Evolutionary conservation across 2,113 vertebrate genomes (phyloP).

Genomic region (Electrona antarctica): DNA sequence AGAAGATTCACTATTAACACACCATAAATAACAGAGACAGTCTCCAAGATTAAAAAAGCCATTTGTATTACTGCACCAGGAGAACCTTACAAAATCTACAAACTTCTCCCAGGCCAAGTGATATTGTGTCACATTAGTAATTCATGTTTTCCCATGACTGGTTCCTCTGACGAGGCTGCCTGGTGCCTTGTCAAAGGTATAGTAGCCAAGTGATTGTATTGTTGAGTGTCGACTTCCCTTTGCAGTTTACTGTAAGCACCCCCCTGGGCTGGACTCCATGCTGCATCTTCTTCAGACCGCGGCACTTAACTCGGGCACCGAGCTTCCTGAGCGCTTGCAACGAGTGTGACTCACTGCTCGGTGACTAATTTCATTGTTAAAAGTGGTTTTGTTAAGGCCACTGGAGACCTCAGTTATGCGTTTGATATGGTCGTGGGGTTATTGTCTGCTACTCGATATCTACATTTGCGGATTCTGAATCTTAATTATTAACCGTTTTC

Average conservation of each 20-base stretch:
- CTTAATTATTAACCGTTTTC: not conserved
- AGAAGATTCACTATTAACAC: not conserved
- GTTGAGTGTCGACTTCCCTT: conserved; percentile 54
- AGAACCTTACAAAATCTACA: not conserved
- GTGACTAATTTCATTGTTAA: conserved; percentile 12
- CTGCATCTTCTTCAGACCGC: conserved; percentile 7
- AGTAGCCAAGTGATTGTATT: conserved; percentile 21
- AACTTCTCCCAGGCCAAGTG: conserved; percentile 1
- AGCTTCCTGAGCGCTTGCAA: conserved; percentile 34
- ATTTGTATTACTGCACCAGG: not conserved
- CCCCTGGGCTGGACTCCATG: conserved; percentile 2
- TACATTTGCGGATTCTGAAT: not conserved
- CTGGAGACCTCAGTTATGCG: not conserved
- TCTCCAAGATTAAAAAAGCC: too few species aligned
- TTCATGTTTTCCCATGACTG: conserved; percentile 22
- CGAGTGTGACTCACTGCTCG: conserved; percentile 23
- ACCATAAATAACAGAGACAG: not conserved
- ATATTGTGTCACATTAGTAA: conserved; percentile 7
- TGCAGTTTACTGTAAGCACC: conserved; percentile 29
- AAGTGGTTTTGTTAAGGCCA: not conserved
- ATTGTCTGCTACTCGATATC: not conserved
- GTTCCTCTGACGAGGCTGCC: conserved; percentile 11
- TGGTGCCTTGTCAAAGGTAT: conserved; percentile 34
- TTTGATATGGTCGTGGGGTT: not conserved
- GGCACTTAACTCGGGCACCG: conserved; percentile 6